phyloP scores from a whole-genome alignment of 2,113 vertebrate genomes.

The Castor canadensis region DNA sequence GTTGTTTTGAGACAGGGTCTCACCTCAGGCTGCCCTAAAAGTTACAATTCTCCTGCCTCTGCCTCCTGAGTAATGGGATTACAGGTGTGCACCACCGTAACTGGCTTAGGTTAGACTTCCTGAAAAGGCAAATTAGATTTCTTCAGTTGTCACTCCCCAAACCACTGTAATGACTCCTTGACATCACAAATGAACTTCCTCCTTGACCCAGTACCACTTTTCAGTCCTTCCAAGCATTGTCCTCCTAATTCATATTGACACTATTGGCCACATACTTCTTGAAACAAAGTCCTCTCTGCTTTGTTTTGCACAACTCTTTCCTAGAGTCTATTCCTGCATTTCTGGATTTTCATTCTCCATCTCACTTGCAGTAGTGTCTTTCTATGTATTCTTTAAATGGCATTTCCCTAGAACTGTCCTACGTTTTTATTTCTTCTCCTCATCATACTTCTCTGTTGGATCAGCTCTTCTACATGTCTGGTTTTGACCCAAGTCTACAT shows the following conservation, averaged over 20 bases:
- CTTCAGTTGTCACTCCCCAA: background rate
- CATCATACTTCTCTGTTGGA: background rate
- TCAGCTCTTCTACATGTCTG: background rate
- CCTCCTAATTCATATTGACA: conserved; percentile 4
- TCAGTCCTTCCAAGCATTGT: background rate
- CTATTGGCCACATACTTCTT: background rate
- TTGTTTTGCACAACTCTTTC: background rate
- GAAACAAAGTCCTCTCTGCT: background rate
- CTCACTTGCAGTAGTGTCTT: background rate
- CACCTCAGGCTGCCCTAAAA: too few species aligned
- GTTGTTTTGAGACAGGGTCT: too few species aligned
- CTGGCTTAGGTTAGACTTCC: background rate
- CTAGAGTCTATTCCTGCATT: background rate
- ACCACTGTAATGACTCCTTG: background rate
- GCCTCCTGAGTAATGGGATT: too few species aligned
- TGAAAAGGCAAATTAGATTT: conserved; percentile 7
- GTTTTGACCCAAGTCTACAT: background rate
- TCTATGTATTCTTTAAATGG: background rate
- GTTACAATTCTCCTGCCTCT: too few species aligned
- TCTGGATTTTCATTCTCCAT: background rate
- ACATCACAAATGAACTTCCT: background rate
- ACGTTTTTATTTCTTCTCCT: background rate
- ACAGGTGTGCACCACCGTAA: too few species aligned
- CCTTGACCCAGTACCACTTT: background rate
- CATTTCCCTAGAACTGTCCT: background rate